Evolutionary conservation across 2,797 vertebrate species (phyloP).

Genomic region (Ctenopoma multispine): DNA sequence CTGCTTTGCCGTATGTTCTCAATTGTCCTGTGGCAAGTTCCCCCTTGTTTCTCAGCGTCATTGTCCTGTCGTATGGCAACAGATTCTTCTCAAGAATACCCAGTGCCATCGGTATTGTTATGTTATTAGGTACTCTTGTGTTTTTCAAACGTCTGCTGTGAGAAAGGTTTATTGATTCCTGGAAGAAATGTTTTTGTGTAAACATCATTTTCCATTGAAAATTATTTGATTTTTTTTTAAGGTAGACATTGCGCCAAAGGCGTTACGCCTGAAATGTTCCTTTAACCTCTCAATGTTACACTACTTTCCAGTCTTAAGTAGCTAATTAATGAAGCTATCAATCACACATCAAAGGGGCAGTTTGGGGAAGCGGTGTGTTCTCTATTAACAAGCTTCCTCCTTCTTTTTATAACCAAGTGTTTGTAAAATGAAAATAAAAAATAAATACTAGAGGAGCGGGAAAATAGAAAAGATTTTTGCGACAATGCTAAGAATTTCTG

Average conservation of each 20-base stretch:
- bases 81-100: no score
- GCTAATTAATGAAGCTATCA: slow-evolving; percentile 43
- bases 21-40: no score
- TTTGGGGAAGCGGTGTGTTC: background rate
- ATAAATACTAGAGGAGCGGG: background rate
- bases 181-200: slow-evolving; percentile 5
- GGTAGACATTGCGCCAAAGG: background rate
- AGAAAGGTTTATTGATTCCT: slow-evolving; percentile 19
- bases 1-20: no score
- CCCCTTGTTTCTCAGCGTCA: no score
- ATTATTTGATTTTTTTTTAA: slow-evolving; percentile 14
- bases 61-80: no score
- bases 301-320: slow-evolving; percentile 5
- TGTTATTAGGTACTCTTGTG: slow-evolving; percentile 8
- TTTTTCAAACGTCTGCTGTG: slow-evolving; percentile 3
- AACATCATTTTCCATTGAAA: slow-evolving; percentile 8
- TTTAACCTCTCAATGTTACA: slow-evolving; percentile 13
- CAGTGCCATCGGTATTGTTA: slow-evolving; percentile 1
- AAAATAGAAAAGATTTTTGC: background rate
- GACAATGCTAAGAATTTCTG: background rate
- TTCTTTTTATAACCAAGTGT: background rate
- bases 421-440: slow-evolving; percentile 13
- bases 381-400: background rate
- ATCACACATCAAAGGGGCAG: slow-evolving; percentile 22
- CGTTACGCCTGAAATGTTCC: background rate